Evolutionary conservation across 2,888 invertebrate genomes (phyloP).

Genomic region (Agrotis ipsilon): DNA sequence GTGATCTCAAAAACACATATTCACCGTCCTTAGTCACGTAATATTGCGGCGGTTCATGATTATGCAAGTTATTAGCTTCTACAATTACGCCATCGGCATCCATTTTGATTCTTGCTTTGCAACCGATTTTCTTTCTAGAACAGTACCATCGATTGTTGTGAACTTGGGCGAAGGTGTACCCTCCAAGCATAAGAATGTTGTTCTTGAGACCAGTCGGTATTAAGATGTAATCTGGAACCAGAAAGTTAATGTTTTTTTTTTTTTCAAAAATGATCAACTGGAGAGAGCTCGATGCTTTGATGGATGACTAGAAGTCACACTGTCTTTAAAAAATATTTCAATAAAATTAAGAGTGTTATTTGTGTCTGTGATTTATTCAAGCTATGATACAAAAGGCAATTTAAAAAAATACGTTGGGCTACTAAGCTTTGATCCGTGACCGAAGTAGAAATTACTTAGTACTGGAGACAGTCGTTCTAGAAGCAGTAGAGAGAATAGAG

Average conservation of each 20-base stretch:
- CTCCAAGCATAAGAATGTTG: constrained; percentile 60
- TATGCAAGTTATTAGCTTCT: constrained; percentile 55
- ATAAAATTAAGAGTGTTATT: neutral
- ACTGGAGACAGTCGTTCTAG: too few species aligned
- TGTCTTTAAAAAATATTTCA: neutral
- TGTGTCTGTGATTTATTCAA: too few species aligned
- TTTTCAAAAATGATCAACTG: too few species aligned
- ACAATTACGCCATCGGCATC: constrained; percentile 51
- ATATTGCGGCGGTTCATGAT: constrained; percentile 66
- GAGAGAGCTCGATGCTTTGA: neutral
- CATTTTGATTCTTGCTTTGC: constrained; percentile 66
- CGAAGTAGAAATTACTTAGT: too few species aligned
- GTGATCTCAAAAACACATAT: constrained; percentile 47
- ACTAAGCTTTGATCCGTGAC: too few species aligned
- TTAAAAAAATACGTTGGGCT: too few species aligned
- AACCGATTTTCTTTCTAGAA: constrained; percentile 53
- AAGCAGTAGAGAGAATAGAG: neutral
- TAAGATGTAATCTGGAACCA: constrained; percentile 42
- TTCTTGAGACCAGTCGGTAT: constrained; percentile 55
- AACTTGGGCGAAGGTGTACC: constrained; percentile 66
- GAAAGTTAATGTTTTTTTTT: neutral
- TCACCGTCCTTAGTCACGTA: constrained; percentile 55
- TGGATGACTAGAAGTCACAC: neutral
- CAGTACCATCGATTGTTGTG: constrained; percentile 63
- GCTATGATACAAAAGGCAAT: too few species aligned